Conservation (phyloP, 2,797 vertebrate genomes). For the Premnoplex brunnescens region DNA sequence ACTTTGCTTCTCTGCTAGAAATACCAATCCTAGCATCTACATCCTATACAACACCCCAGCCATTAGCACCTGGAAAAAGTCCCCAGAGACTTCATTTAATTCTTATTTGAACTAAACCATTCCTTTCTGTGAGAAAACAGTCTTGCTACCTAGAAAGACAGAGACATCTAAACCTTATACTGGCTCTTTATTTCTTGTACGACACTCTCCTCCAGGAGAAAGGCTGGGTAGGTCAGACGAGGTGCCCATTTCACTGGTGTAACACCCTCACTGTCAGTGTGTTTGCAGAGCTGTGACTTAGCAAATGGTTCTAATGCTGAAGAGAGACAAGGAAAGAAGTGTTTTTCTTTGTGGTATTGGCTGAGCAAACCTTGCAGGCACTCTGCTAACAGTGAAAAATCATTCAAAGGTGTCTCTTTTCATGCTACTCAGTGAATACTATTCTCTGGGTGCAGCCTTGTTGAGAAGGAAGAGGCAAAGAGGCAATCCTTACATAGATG, state of each 20-base stretch:
- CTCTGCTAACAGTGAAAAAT: constrained; percentile 28
- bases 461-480: not conserved
- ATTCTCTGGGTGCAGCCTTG: not conserved
- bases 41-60: not conserved
- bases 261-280: not conserved
- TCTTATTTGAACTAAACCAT: not conserved
- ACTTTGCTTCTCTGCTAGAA: not conserved
- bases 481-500: not conserved
- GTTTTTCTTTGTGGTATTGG: constrained; percentile 8
- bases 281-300: constrained; percentile 30
- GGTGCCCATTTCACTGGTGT: not conserved
- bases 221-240: not conserved
- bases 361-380: not conserved
- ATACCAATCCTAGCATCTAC: not conserved
- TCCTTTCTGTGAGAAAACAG: not conserved
- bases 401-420: not conserved
- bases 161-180: not conserved
- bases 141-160: not conserved
- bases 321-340: not conserved
- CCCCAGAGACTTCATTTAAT: not conserved
- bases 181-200: not conserved
- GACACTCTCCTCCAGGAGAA: not conserved
- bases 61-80: not conserved
- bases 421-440: not conserved
- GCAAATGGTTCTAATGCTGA: not conserved